phyloP scores from a whole-genome alignment of 1,140 invertebrate genomes.

The Philaenus spumarius region DNA sequence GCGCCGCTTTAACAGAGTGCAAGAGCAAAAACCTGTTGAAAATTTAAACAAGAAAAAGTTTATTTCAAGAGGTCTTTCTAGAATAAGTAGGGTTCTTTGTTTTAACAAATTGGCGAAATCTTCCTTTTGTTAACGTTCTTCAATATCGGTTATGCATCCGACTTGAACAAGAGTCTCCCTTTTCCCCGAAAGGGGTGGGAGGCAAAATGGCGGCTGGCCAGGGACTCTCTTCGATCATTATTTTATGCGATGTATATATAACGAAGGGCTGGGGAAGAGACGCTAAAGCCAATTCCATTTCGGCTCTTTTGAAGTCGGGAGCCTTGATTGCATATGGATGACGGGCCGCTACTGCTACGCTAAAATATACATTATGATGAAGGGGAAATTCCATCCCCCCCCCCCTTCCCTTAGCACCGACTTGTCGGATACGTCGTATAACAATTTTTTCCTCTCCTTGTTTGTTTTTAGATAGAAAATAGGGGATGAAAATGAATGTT shows the following conservation, averaged over 20 bases:
- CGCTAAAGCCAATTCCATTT: slow-evolving; percentile 28
- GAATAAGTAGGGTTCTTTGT: too few relatives aligned
- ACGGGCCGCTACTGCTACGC: slow-evolving; percentile 9
- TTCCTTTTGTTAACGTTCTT: too few relatives aligned
- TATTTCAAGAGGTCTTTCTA: too few relatives aligned
- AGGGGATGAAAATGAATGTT: too few relatives aligned
- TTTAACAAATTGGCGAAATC: too few relatives aligned
- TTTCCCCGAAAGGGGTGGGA: slow-evolving; percentile 4
- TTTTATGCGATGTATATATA: slow-evolving; percentile 31
- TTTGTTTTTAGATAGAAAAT: background rate
- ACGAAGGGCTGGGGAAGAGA: slow-evolving; percentile 15
- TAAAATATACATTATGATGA: slow-evolving; percentile 31
- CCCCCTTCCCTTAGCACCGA: background rate
- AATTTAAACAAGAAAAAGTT: too few relatives aligned
- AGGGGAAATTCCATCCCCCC: slow-evolving; percentile 5
- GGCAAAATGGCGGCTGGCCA: slow-evolving; percentile 38
- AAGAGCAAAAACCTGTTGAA: too few relatives aligned
- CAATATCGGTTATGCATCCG: too few relatives aligned
- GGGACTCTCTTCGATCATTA: slow-evolving; percentile 30
- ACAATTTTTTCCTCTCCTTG: background rate
- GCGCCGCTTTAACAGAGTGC: too few relatives aligned
- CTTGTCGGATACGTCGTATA: background rate
- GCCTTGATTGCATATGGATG: slow-evolving; percentile 30
- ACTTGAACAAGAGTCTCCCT: too few relatives aligned
- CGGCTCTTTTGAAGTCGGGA: slow-evolving; percentile 24